phyloP scores from a whole-genome alignment of 2,113 vertebrate species.

The Atlantisia rogersi region DNA sequence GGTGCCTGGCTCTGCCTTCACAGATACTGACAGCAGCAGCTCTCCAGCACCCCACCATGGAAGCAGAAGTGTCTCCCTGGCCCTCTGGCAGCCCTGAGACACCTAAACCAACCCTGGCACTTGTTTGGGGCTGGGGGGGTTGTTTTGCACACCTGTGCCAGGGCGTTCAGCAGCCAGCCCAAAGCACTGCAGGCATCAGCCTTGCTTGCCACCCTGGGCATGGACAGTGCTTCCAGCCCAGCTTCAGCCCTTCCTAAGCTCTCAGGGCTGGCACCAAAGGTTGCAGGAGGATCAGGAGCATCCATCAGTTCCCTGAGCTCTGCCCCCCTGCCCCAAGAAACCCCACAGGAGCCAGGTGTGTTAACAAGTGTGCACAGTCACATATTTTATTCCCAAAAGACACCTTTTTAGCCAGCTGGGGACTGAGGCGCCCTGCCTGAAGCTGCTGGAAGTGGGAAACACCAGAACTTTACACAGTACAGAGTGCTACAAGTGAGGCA shows the following conservation, averaged over 20 bases:
- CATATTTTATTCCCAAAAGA: neutral
- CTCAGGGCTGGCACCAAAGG: neutral
- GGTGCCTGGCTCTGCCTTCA: neutral
- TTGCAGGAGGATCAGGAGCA: neutral
- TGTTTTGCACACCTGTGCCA: no score
- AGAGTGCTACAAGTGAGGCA: fast-evolving
- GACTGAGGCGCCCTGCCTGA: neutral
- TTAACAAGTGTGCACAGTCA: neutral
- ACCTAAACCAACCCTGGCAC: no score
- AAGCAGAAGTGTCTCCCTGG: no score
- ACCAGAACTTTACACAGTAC: neutral
- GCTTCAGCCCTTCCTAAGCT: neutral
- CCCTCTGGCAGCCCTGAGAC: no score
- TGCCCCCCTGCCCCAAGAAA: neutral
- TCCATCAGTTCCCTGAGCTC: neutral
- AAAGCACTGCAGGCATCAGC: neutral
- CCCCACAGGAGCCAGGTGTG: neutral
- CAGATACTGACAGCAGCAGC: no score
- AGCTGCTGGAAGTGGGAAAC: neutral
- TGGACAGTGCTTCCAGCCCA: fast-evolving
- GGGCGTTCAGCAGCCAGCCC: neutral
- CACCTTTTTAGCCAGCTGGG: neutral
- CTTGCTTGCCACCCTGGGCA: neutral
- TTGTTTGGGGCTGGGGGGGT: no score
- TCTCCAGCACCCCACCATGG: no score